Conservation (phyloP, 2,797 vertebrate genomes). For the Pangasius sanitwongsei region DNA sequence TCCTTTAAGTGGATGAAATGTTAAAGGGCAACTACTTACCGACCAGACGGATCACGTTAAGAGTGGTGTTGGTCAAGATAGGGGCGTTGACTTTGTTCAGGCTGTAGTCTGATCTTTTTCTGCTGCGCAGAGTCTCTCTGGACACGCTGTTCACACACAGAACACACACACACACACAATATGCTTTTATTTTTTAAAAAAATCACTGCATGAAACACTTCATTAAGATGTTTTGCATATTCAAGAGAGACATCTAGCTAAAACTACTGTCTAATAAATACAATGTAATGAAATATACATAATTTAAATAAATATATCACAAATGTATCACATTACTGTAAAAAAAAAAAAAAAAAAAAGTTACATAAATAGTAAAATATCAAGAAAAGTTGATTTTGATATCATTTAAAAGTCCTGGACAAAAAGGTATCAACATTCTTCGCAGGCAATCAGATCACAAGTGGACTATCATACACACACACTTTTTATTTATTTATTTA, state of each 20-base stretch:
- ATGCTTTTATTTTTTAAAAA: background rate
- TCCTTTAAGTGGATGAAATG: conserved; percentile 25
- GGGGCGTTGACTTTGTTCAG: conserved; percentile 92
- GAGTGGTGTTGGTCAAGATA: conserved; percentile 96
- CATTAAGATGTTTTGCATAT: background rate
- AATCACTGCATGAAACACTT: background rate
- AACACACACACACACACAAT: background rate
- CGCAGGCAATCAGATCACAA: too few relatives aligned
- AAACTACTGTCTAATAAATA: background rate
- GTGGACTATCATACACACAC: too few relatives aligned
- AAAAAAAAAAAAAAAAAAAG: too few relatives aligned
- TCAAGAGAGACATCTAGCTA: background rate
- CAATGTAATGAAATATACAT: background rate
- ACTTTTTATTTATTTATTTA: too few relatives aligned
- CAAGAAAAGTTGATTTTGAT: too few relatives aligned
- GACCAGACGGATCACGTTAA: conserved; percentile 96
- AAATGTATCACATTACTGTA: too few relatives aligned
- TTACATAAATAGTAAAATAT: too few relatives aligned
- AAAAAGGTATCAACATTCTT: too few relatives aligned
- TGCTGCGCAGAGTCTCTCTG: conserved; percentile 89
- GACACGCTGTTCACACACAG: conserved; percentile 77
- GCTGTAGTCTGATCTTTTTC: conserved; percentile 94
- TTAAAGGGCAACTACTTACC: conserved; percentile 80
- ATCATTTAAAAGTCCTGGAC: too few relatives aligned
- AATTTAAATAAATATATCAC: background rate